Evolutionary conservation across 2,113 vertebrate species (phyloP).

Genomic region (Pterocles orientalis): DNA sequence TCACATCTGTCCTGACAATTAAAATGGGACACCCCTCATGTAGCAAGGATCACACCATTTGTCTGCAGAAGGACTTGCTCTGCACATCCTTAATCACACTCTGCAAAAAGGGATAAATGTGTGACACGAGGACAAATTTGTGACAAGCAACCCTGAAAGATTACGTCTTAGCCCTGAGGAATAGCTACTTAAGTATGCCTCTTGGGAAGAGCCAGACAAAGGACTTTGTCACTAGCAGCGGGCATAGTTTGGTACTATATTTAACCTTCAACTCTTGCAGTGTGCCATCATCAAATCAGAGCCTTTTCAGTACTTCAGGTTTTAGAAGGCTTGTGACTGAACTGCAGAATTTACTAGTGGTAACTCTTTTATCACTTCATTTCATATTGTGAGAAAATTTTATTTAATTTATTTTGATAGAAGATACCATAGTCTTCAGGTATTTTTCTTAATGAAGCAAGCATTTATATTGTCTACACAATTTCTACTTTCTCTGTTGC

Average conservation of each 20-base stretch:
- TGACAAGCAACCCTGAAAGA: conserved; percentile 46
- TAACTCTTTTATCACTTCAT: neutral
- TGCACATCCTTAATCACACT: neutral
- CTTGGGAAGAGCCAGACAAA: neutral
- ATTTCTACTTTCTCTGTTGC: neutral
- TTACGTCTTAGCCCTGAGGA: neutral
- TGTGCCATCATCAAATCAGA: neutral
- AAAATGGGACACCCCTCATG: conserved; percentile 35
- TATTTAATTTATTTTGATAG: neutral
- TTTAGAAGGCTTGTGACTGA: neutral
- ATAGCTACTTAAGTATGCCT: neutral
- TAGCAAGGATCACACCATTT: conserved; percentile 58
- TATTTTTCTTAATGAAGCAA: neutral
- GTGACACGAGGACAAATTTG: neutral
- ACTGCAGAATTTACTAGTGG: neutral
- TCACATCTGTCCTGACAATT: conserved; percentile 34
- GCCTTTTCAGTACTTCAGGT: neutral
- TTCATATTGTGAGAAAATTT: neutral
- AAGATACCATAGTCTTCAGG: neutral
- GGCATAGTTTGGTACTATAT: neutral
- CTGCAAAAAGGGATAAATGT: neutral
- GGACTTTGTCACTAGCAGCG: neutral
- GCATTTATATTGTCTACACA: neutral
- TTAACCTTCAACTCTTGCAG: neutral
- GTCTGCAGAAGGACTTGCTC: conserved; percentile 38